Percentiles rank a stretch among this genome's conserved stretches.
phyloP scores from a whole-genome alignment of 2,888 invertebrate genomes.

The Drosophila neoperkinsi region DNA sequence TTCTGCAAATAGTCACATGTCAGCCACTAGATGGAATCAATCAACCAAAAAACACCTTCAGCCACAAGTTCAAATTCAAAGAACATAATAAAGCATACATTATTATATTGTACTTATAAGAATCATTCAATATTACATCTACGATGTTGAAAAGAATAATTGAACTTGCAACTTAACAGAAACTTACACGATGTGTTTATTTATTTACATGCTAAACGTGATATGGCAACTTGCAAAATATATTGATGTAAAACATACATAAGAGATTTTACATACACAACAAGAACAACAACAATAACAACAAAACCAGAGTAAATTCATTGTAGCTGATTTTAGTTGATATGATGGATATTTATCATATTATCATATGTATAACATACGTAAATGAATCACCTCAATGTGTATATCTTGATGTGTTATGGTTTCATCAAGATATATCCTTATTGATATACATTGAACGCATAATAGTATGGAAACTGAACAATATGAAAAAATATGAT shows the following conservation, averaged over 20 bases:
- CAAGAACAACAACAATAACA: neutral
- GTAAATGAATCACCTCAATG: constrained; percentile 32
- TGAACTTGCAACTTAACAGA: neutral
- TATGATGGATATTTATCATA: constrained; percentile 5
- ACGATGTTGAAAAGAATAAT: neutral
- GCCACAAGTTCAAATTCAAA: constrained; percentile 22
- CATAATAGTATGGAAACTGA: neutral
- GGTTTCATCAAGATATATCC: neutral
- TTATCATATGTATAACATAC: constrained; percentile 6
- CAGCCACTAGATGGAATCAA: neutral
- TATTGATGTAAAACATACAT: constrained; percentile 31
- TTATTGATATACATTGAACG: neutral
- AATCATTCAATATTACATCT: constrained; percentile 10
- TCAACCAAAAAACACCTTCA: constrained; percentile 7
- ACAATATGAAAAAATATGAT: neutral
- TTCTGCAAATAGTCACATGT: neutral
- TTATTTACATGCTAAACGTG: constrained; percentile 34
- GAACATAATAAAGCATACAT: constrained; percentile 7
- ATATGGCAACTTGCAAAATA: constrained; percentile 31
- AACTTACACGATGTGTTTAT: constrained; percentile 11
- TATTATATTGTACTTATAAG: constrained; percentile 14
- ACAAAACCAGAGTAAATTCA: neutral
- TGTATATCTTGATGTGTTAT: constrained; percentile 7
- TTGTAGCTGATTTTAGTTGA: constrained; percentile 3
- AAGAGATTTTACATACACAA: constrained; percentile 14